Conservation (phyloP, 2,888 invertebrate species). For the Tillus elongatus region DNA sequence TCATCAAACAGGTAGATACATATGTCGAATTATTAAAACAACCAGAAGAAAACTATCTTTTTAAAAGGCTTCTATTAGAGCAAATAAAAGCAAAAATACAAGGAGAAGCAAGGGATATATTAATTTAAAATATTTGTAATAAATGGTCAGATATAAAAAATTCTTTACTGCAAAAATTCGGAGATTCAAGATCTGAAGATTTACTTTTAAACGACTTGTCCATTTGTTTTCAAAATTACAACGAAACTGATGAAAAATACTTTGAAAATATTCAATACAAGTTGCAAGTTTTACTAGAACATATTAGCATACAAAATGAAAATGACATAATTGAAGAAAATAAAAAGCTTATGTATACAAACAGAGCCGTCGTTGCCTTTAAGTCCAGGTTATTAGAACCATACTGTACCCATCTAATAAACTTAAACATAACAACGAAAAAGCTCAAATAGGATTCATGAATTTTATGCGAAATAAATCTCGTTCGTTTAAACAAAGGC, state of each 20-base stretch:
- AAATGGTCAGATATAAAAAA: conserved; percentile 9
- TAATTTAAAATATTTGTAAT: conserved; percentile 7
- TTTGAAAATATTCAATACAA: conserved; percentile 15
- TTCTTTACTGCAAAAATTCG: conserved; percentile 10
- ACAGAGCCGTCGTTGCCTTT: conserved; percentile 12
- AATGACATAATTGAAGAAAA: conserved; percentile 10
- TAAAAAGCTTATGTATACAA: conserved; percentile 12
- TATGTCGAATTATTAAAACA: conserved; percentile 7
- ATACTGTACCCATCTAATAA: conserved; percentile 11
- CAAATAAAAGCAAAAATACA: conserved; percentile 9
- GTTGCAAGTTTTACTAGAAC: conserved; percentile 11
- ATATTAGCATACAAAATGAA: conserved; percentile 10
- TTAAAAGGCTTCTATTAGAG: conserved; percentile 6
- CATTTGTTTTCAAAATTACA: conserved; percentile 10
- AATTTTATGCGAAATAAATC: conserved; percentile 10
- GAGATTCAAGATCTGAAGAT: conserved; percentile 11
- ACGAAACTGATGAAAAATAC: conserved; percentile 14
- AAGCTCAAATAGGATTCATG: conserved; percentile 11
- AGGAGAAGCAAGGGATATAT: conserved; percentile 9
- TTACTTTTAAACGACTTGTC: conserved; percentile 10
- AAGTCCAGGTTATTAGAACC: conserved; percentile 14
- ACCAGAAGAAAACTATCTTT: conserved; percentile 7
- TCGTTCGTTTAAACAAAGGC: background rate
- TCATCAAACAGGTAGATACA: conserved; percentile 9
- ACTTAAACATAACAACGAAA: conserved; percentile 6